Evolutionary conservation across 92 coral and sea anemone genomes (phyloP), one percentile per base, ranked within the genome.

Genomic region (Porites rus): DNA sequence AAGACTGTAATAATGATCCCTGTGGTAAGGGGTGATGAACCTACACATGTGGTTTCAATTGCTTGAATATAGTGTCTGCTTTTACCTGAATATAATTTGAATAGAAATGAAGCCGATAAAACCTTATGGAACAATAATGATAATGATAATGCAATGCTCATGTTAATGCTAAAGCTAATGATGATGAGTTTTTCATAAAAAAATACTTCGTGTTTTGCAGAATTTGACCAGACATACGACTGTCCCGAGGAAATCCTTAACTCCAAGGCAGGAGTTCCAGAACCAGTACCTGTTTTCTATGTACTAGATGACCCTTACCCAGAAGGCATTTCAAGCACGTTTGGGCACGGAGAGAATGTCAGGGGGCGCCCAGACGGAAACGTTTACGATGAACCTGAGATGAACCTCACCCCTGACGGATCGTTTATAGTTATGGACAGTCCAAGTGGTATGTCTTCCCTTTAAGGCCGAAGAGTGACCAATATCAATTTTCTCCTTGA

Each of bases 331-430:
- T 60, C 87, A 10, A 73, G 65, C 72, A 73, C 87, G 0, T 83
- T 83, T 17, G 8, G 11, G 16, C 28, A 61, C 10, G 63, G 72
- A 13, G 66, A 22, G 3, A 38, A 19, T 9, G 54, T 7, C 1
- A 61, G 87, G 51, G 87, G 87, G 18, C 72, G 87, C 20, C 80
- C 87, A 43, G 87, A 83, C 52, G 87, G 87, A 19, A 79, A 72
- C 61, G 80, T 83, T 24, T 83, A 73, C 52, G 80, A 74, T 17
- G 80, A 83, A 38, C 87, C 87, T 17, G 80, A 74, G 31, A 72
- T 20, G 4, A 74, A 83, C 50, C 79, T 74, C 1, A 43, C 22
- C 56, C 43, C 73, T 52, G 25, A 73, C 38, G 17, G 76, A 16
- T 24, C 79, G 62, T 74, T 73, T 19, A 59, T 83, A 51, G 80